Base-by-base conservation (phyloP, 2,888 invertebrate species). In the Pogonocherus hispidulus region DNA sequence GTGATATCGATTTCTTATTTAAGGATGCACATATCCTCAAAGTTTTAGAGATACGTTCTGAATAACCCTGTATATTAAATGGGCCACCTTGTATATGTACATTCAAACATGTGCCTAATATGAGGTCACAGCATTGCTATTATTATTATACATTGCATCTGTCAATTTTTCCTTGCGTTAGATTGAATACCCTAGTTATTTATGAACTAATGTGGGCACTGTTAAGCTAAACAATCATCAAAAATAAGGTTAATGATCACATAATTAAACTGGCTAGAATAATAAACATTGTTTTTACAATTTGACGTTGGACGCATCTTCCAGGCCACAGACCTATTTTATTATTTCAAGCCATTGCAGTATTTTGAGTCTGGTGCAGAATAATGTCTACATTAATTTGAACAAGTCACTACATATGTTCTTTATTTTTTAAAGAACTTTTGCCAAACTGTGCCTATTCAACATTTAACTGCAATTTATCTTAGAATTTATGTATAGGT, bases 161-260 rank as follows among this genome's bases (percentile, higher is more conserved):
- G 41, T 41, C 1, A 14, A n/a, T 3, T 41, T 41, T 4, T 41
- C 16, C n/a, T 14, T 16, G 14, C 14, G n/a, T 41, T 2, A 14
- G 6, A n/a, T 16, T n/a, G 41, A 41, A 41, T 14, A 14, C 41
- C n/a, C 3, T 37, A 5, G 11, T 37, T 14, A 41, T 41, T 41
- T 41, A 41, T 41, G 41, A 41, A 41, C 41, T 41, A 5, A 41
- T 41, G 41, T 41, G 41, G 41, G 14, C 41, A 41, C 41, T 41
- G 41, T n/a, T 41, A 41, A 9, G 5, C 41, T 5, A 41, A 41
- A 41, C 41, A 41, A 41, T 41, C 41, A 14, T 41, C 41, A 41
- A 41, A 41, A 41, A 41, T 41, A 41, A 41, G 41, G 41, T 41
- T 41, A 41, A 41, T 41, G 41, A n/a, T 41, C 41, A 41, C 14